Conservation (phyloP, 1,140 invertebrate genomes). For the Papilio polytes region DNA sequence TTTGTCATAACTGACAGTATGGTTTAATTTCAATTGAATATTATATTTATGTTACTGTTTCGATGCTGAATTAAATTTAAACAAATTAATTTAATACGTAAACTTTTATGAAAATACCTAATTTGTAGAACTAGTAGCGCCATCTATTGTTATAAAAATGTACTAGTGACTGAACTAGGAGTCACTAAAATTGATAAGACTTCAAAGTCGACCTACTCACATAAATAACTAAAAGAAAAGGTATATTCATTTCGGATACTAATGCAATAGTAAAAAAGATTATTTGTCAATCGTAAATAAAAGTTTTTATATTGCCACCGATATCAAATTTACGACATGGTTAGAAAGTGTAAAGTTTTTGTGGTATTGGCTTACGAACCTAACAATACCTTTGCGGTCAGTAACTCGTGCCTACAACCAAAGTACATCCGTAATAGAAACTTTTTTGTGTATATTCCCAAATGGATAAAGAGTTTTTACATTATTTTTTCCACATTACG, state of each 20-base stretch:
- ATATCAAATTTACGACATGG: constrained; percentile 17
- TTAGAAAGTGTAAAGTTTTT: constrained; percentile 32
- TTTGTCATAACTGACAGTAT: constrained; percentile 34
- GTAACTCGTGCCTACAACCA: constrained; percentile 46
- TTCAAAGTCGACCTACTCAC: background rate
- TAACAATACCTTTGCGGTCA: constrained; percentile 43
- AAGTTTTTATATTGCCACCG: background rate
- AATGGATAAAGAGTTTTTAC: constrained; percentile 42
- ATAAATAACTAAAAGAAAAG: too few relatives aligned
- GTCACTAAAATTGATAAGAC: background rate
- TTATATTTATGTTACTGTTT: constrained; percentile 9
- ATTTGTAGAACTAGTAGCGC: background rate
- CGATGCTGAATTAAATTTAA: constrained; percentile 1
- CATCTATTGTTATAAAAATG: background rate
- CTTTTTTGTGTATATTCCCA: constrained; percentile 50
- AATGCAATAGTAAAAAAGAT: background rate
- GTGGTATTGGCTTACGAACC: background rate
- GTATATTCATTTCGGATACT: background rate
- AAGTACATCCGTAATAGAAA: constrained; percentile 45
- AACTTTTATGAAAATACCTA: background rate
- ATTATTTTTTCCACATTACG: constrained; percentile 29
- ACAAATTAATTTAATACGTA: background rate
- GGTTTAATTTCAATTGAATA: constrained; percentile 34
- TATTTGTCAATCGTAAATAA: background rate
- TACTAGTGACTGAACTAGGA: background rate